Conservation (phyloP, 1,140 invertebrate species). For the Musca domestica region DNA sequence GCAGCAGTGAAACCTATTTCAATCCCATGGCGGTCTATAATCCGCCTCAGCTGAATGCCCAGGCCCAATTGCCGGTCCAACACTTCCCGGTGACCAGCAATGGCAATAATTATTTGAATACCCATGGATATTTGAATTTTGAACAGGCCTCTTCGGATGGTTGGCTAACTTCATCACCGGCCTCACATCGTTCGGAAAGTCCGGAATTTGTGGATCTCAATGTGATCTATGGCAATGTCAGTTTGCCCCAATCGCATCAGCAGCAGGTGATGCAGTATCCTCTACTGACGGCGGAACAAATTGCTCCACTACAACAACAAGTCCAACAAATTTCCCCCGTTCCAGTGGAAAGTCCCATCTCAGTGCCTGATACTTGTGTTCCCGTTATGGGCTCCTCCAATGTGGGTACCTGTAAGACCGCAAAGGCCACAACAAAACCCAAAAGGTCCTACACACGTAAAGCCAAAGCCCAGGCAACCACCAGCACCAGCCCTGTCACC, state of each 20-base stretch:
- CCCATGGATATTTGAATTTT: constrained; percentile 47
- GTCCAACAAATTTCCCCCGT: background rate
- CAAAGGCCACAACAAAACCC: constrained; percentile 27
- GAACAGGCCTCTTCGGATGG: constrained; percentile 56
- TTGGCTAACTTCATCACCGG: constrained; percentile 62
- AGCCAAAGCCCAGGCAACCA: constrained; percentile 29
- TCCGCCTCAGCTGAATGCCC: constrained; percentile 26
- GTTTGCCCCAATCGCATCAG: constrained; percentile 16
- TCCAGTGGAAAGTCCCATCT: background rate
- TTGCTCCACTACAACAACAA: too few species aligned
- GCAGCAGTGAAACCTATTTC: constrained; percentile 39
- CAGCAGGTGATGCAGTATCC: background rate
- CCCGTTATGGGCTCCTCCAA: constrained; percentile 44
- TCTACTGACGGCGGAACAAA: background rate
- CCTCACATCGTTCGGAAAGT: constrained; percentile 60
- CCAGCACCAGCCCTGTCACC: background rate
- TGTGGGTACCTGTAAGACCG: constrained; percentile 42
- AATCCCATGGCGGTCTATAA: constrained; percentile 51
- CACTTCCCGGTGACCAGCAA: constrained; percentile 30
- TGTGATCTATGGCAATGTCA: constrained; percentile 37
- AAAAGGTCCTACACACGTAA: constrained; percentile 47
- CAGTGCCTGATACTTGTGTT: background rate
- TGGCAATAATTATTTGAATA: constrained; percentile 41
- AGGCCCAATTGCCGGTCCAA: constrained; percentile 40
- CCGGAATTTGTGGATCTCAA: constrained; percentile 55